phyloP scores from a whole-genome alignment of 2,888 invertebrate species.

The Agrochola lychnidis region DNA sequence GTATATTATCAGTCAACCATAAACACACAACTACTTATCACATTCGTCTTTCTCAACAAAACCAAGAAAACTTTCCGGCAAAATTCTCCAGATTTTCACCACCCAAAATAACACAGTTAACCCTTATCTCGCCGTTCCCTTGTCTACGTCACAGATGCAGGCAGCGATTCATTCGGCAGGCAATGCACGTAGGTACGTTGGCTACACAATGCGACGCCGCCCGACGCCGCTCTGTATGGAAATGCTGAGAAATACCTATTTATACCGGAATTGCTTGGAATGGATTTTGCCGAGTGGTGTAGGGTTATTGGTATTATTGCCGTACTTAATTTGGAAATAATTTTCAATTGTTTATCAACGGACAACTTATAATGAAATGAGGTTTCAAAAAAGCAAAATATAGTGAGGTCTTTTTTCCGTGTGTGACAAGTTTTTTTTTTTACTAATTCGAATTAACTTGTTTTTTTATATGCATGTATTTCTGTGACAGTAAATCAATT shows the following conservation, averaged over 20 bases:
- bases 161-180: slow-evolving; percentile 81
- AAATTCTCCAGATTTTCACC: slow-evolving; percentile 6
- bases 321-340: not conserved
- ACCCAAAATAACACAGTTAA: slow-evolving; percentile 23
- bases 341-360: not conserved
- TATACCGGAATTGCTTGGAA: slow-evolving; percentile 54
- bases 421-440: too few species aligned
- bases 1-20: not conserved
- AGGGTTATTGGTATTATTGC: slow-evolving; percentile 13
- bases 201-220: slow-evolving; percentile 50
- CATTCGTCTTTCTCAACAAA: not conserved
- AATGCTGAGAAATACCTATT: slow-evolving; percentile 66
- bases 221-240: slow-evolving; percentile 63
- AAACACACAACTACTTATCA: not conserved
- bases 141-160: slow-evolving; percentile 70
- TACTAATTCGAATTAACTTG: not conserved
- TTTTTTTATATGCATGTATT: not conserved
- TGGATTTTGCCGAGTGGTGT: slow-evolving; percentile 23
- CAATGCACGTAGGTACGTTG: slow-evolving; percentile 75
- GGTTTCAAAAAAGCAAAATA: not conserved
- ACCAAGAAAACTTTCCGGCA: not conserved
- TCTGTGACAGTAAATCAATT: not conserved
- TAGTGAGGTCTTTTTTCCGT: not conserved
- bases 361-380: not conserved
- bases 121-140: slow-evolving; percentile 47